Conservation (phyloP, 2,113 vertebrate species). For the Anser brachyrhynchus region DNA sequence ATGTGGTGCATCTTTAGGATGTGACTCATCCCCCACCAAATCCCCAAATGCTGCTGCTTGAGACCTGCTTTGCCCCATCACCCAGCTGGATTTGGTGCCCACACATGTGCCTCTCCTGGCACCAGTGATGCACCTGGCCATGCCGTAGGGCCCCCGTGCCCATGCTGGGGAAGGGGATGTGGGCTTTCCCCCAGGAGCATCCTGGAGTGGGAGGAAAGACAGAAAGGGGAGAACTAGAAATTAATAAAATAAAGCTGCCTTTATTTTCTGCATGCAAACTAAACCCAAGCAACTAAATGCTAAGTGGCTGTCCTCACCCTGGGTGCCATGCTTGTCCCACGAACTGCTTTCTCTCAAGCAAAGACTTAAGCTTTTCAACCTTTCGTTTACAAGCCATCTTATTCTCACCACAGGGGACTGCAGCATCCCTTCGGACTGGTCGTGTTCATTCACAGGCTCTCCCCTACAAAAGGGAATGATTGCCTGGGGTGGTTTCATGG, state of each 20-base stretch:
- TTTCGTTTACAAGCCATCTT: not conserved
- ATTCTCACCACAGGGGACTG: not conserved
- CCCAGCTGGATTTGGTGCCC: not conserved
- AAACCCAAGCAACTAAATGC: not conserved
- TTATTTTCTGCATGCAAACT: not conserved
- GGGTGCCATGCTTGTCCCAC: not conserved
- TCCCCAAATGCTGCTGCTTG: not conserved
- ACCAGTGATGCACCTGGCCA: accelerated
- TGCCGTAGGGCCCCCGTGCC: not conserved
- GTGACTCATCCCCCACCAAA: not conserved
- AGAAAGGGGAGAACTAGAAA: no score
- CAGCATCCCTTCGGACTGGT: not conserved
- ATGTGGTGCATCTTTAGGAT: not conserved
- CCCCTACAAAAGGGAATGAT: not conserved
- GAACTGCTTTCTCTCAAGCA: not conserved
- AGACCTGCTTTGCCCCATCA: not conserved
- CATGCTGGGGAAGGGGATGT: not conserved
- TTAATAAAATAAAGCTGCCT: not conserved
- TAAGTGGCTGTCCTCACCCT: not conserved
- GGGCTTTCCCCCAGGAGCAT: not conserved
- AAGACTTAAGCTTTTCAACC: not conserved
- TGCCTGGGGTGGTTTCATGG: not conserved
- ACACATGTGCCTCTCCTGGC: not conserved
- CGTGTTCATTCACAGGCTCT: not conserved
- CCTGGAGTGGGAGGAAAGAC: not conserved